Conservation (phyloP, 2,113 vertebrate species). For the Microcebus murinus region DNA sequence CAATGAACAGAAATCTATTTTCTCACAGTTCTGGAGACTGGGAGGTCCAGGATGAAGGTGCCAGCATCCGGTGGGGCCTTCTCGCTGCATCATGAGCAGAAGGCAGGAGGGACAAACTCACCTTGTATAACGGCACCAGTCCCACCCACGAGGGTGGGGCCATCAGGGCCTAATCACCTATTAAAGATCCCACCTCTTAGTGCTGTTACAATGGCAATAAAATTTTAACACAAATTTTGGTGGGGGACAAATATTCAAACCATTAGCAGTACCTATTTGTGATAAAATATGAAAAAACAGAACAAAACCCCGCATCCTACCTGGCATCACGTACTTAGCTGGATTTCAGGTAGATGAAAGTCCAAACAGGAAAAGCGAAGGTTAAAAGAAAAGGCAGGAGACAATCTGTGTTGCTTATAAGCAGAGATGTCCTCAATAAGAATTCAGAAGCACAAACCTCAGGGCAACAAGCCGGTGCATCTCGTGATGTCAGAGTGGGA, state of each 20-base stretch:
- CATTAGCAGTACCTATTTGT: too few species aligned
- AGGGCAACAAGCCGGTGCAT: neutral
- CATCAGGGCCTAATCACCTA: neutral
- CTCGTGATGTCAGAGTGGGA: neutral
- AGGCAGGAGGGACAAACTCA: neutral
- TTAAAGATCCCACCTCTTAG: too few species aligned
- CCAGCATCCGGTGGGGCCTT: neutral
- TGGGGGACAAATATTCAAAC: neutral
- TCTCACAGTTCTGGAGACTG: too few species aligned
- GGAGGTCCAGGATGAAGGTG: neutral
- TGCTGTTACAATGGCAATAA: too few species aligned
- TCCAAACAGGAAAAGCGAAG: neutral
- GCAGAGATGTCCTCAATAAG: neutral
- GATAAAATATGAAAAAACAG: neutral
- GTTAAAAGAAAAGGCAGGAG: neutral
- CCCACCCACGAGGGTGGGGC: neutral
- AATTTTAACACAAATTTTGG: neutral
- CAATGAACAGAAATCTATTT: neutral
- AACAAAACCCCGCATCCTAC: neutral
- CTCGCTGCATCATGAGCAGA: neutral
- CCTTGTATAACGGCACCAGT: too few species aligned
- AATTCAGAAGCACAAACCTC: neutral
- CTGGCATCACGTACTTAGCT: rapidly evolving
- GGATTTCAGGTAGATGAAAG: neutral
- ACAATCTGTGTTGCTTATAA: neutral